Percentiles rank a stretch among this genome's conserved stretches.
These are phyloP conservation scores for Thalassaphorura encarpata DNA, from an alignment of 1,140 invertebrate species.

Conservation along the genomic window DNA sequence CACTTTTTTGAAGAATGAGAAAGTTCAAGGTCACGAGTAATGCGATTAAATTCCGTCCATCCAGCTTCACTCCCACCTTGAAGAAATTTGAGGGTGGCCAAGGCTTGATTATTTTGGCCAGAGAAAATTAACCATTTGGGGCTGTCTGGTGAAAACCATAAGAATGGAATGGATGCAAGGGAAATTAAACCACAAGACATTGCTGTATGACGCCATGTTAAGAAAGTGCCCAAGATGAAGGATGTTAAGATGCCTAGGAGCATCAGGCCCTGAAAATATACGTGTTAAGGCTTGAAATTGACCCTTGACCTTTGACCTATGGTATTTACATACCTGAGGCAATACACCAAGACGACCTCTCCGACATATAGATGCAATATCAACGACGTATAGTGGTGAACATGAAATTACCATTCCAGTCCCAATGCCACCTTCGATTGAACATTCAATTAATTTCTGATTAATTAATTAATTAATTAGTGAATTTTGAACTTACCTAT, in stretches of 20 bases:
- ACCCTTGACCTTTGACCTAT: constrained; percentile 10
- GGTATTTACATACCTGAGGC: too few relatives aligned
- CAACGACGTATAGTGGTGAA: constrained; percentile 22
- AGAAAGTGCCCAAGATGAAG: constrained; percentile 16
- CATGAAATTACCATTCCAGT: constrained; percentile 10
- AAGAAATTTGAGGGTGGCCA: too few relatives aligned
- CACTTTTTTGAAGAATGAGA: too few relatives aligned
- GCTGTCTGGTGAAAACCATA: constrained; percentile 13
- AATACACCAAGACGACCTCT: constrained; percentile 19
- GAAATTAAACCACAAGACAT: constrained; percentile 1
- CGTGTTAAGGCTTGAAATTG: too few relatives aligned
- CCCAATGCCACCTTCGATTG: constrained; percentile 19
- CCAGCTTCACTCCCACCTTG: too few relatives aligned
- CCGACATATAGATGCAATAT: constrained; percentile 7
- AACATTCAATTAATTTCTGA: too few relatives aligned
- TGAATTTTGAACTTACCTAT: constrained; percentile 7
- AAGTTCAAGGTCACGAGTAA: too few relatives aligned
- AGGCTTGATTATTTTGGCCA: too few relatives aligned
- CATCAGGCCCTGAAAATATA: constrained; percentile 22
- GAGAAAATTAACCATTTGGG: too few relatives aligned
- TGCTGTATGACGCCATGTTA: constrained; percentile 16
- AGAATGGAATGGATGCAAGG: constrained; percentile 5
- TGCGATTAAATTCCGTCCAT: too few relatives aligned
- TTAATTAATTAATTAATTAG: too few relatives aligned
- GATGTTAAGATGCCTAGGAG: constrained; percentile 23